Conservation (phyloP, 2,888 invertebrate species). For the Athalia circularis region DNA sequence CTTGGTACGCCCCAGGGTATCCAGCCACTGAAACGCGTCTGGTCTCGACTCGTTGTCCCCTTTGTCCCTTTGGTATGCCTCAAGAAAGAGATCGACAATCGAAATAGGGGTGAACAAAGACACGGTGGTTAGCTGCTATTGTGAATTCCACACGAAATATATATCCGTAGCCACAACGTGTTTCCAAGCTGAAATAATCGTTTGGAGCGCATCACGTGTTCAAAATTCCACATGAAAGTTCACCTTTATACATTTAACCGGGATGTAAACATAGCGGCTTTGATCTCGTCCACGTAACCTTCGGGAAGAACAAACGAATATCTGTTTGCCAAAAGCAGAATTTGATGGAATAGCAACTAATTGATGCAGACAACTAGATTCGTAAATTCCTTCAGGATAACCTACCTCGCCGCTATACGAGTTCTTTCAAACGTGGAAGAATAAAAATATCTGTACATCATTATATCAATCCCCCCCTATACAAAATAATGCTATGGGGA, state of each 20-base stretch:
- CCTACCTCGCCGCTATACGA: no score
- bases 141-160: constrained; percentile 18
- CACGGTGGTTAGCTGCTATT: constrained; percentile 11
- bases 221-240: constrained; percentile 5
- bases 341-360: neutral
- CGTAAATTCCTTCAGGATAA: constrained; percentile 1
- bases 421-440: neutral
- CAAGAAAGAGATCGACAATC: constrained; percentile 31
- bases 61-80: constrained; percentile 20
- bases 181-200: constrained; percentile 36
- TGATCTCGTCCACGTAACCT: constrained; percentile 19
- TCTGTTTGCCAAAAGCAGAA: neutral
- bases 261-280: constrained; percentile 20
- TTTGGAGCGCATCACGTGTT: constrained; percentile 21
- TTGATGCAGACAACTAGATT: neutral
- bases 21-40: constrained; percentile 16
- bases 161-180: constrained; percentile 9
- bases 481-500: neutral
- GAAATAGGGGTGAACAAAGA: constrained; percentile 27
- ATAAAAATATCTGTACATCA: neutral
- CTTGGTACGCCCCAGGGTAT: neutral
- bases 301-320: constrained; percentile 9
- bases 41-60: constrained; percentile 15
- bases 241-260: constrained; percentile 5
- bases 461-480: neutral